A percentile compares a stretch with the other conserved stretches of the same genome.
These are phyloP conservation scores for Zhuqinia jingwanae DNA, from an alignment of 2,888 invertebrate species.

Conservation along the genomic window DNA sequence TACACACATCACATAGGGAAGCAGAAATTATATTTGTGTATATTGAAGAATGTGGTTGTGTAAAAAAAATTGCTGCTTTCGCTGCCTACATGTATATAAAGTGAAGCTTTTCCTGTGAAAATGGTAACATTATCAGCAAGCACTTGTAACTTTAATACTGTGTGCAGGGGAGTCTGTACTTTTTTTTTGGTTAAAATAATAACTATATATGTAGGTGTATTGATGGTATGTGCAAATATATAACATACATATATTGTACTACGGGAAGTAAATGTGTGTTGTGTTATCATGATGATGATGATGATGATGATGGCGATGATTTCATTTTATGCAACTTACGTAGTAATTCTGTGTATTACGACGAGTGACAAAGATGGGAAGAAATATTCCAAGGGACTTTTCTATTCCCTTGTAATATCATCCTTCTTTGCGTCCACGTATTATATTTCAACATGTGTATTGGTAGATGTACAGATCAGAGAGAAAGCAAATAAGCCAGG, in stretches of 20 bases:
- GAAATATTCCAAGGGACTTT: slow-evolving; percentile 16
- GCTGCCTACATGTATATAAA: no score
- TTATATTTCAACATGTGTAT: not conserved
- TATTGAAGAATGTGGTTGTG: no score
- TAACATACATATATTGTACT: no score
- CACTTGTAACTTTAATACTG: no score
- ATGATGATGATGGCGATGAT: not conserved
- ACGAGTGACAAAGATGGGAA: not conserved
- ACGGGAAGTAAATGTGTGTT: not conserved
- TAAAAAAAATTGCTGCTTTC: no score
- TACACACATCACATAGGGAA: not conserved
- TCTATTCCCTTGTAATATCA: slow-evolving; percentile 40
- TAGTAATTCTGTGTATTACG: not conserved
- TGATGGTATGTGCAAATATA: no score
- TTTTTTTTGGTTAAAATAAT: no score
- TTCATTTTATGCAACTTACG: slow-evolving; percentile 17
- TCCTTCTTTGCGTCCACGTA: not conserved
- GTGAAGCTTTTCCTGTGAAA: no score
- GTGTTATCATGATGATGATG: slow-evolving; percentile 18
- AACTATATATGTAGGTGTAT: no score
- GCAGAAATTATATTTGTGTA: slow-evolving; percentile 26
- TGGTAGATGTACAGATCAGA: no score
- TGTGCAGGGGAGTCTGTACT: no score
- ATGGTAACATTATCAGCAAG: no score
- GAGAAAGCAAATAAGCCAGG: not conserved